phyloP scores from a whole-genome alignment of 2,113 vertebrate species.

The Connochaetes taurinus region DNA sequence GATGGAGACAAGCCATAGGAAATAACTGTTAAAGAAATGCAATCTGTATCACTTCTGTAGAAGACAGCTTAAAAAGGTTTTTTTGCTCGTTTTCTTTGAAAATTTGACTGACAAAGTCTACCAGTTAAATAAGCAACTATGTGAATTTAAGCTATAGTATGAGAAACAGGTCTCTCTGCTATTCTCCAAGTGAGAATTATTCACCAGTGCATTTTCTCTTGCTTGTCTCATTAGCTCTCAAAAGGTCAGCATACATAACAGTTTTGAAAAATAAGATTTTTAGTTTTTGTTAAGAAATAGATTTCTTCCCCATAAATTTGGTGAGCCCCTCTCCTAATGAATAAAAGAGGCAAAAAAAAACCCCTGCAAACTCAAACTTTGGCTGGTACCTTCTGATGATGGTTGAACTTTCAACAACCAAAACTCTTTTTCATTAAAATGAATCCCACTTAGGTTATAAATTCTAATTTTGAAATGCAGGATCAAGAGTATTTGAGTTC shows the following conservation, averaged over 20 bases:
- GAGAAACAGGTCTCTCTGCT: background rate
- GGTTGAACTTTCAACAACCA: background rate
- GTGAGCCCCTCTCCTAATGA: background rate
- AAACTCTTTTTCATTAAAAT: background rate
- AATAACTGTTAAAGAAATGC: background rate
- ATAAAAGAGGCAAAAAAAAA: background rate
- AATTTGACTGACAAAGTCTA: background rate
- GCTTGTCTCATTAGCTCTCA: background rate
- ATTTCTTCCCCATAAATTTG: background rate
- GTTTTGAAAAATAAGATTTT: conserved; percentile 12
- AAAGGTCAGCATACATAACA: background rate
- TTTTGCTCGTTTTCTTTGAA: background rate
- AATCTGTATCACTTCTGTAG: background rate
- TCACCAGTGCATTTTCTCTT: background rate
- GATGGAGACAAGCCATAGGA: background rate
- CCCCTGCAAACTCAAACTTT: background rate
- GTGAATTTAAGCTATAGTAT: background rate
- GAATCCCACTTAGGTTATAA: background rate
- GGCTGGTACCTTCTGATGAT: background rate
- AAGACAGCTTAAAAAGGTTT: background rate
- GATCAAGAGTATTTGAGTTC: background rate
- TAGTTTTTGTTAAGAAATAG: conserved; percentile 8
- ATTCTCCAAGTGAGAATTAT: background rate
- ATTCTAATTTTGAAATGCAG: background rate
- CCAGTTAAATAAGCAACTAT: background rate